phyloP scores from a whole-genome alignment of 2,888 invertebrate species.

The Plusia festucae region DNA sequence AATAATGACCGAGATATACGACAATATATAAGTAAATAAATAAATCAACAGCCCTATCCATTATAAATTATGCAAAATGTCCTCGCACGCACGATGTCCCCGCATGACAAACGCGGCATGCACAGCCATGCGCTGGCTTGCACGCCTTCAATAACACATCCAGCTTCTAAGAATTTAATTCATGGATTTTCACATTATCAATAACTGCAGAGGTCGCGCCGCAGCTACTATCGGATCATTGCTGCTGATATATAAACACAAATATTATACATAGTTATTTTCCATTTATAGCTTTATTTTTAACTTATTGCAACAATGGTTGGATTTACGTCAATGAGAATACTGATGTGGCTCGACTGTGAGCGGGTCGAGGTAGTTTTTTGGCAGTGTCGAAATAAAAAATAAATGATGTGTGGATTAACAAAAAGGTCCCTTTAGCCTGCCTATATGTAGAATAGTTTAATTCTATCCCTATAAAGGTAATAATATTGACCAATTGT shows the following conservation, averaged over 20 bases:
- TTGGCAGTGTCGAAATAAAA: neutral
- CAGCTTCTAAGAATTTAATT: slow-evolving; percentile 41
- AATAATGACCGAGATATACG: no score
- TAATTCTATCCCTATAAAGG: no score
- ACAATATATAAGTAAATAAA: no score
- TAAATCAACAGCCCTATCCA: no score
- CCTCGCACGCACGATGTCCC: slow-evolving; percentile 8
- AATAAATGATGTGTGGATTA: no score
- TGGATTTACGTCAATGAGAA: slow-evolving; percentile 43
- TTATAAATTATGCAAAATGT: neutral
- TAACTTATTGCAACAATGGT: slow-evolving; percentile 51
- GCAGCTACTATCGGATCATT: slow-evolving; percentile 58
- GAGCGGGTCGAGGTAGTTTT: slow-evolving; percentile 25
- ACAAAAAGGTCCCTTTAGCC: no score
- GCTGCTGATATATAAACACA: slow-evolving; percentile 51
- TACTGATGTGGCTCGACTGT: slow-evolving; percentile 26
- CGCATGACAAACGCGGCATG: slow-evolving; percentile 11
- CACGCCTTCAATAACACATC: neutral
- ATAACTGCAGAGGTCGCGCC: slow-evolving; percentile 58
- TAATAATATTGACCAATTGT: no score
- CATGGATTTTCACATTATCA: slow-evolving; percentile 54
- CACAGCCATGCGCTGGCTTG: neutral
- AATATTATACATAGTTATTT: slow-evolving; percentile 58
- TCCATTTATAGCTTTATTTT: slow-evolving; percentile 56
- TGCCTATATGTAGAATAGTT: no score